phyloP scores from a whole-genome alignment of 2,888 invertebrate species.

The Ryuthela nishihirai region DNA sequence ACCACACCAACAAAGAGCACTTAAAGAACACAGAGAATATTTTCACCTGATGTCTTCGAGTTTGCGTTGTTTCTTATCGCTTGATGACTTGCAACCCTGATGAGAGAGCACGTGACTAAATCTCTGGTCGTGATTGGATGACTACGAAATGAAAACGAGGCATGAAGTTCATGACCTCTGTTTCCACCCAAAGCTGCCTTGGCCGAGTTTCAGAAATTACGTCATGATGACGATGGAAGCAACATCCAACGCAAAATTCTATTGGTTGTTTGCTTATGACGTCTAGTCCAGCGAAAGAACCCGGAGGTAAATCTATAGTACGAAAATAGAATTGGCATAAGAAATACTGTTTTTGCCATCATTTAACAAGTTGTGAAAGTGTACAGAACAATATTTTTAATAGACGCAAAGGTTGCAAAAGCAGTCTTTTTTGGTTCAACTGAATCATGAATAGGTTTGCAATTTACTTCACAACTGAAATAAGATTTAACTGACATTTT shows the following conservation, averaged over 20 bases:
- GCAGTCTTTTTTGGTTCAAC: too few species aligned
- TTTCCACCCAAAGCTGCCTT: slow-evolving; percentile 34
- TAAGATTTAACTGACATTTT: too few species aligned
- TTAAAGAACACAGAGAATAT: slow-evolving; percentile 16
- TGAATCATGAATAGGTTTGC: too few species aligned
- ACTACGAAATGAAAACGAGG: slow-evolving; percentile 20
- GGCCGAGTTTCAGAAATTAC: slow-evolving; percentile 30
- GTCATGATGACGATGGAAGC: slow-evolving; percentile 29
- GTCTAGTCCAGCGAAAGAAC: too few species aligned
- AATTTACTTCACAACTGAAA: too few species aligned
- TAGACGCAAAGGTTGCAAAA: too few species aligned
- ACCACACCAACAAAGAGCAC: too few species aligned
- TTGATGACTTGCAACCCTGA: slow-evolving; percentile 38
- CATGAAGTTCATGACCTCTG: slow-evolving; percentile 38
- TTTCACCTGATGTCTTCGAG: slow-evolving; percentile 34
- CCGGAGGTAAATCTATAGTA: too few species aligned
- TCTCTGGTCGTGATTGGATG: slow-evolving; percentile 17
- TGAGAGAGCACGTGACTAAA: slow-evolving; percentile 24
- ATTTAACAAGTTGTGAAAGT: too few species aligned
- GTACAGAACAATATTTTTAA: too few species aligned
- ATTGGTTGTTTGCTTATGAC: slow-evolving; percentile 2
- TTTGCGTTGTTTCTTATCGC: slow-evolving; percentile 36
- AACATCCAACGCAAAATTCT: slow-evolving; percentile 1
- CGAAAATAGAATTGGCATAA: too few species aligned
- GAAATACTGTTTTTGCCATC: too few species aligned